Conservation (phyloP, 2,888 invertebrate genomes). For the Aproaerema taeniolella region DNA sequence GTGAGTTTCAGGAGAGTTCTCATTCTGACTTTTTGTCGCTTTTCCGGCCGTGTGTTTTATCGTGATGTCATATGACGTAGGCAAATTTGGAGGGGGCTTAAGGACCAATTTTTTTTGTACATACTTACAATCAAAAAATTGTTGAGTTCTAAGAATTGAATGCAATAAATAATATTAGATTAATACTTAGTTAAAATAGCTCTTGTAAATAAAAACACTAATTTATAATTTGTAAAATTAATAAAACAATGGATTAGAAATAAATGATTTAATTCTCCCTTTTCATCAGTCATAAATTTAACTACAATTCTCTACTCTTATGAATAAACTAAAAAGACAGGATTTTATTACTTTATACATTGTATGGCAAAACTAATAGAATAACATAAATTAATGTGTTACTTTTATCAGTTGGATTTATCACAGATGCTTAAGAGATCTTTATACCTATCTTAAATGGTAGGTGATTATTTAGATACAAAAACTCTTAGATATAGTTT, state of each 20-base stretch:
- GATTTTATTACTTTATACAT: conserved; percentile 12
- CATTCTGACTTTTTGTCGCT: no score
- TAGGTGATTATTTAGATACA: conserved; percentile 47
- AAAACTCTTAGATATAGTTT: conserved; percentile 29
- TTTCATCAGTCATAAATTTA: conserved; percentile 25
- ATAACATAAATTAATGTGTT: conserved; percentile 60
- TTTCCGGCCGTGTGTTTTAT: no score
- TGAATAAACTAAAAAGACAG: conserved; percentile 10
- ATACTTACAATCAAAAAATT: no score
- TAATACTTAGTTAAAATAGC: conserved; percentile 24
- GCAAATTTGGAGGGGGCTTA: no score
- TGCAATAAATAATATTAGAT: no score
- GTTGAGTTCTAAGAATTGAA: no score
- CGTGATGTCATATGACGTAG: no score
- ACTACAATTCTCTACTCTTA: conserved; percentile 4
- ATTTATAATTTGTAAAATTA: no score
- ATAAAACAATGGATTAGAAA: conserved; percentile 9
- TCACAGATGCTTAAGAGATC: conserved; percentile 76
- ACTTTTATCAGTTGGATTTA: conserved; percentile 68
- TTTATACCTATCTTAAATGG: conserved; percentile 59
- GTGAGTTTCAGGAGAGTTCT: no score
- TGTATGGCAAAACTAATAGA: conserved; percentile 44
- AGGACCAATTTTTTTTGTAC: no score
- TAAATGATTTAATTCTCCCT: conserved; percentile 16
- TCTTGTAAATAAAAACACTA: no score